Base-by-base conservation (phyloP, 1,140 invertebrate species). In the Acyrthosiphon pisum region DNA sequence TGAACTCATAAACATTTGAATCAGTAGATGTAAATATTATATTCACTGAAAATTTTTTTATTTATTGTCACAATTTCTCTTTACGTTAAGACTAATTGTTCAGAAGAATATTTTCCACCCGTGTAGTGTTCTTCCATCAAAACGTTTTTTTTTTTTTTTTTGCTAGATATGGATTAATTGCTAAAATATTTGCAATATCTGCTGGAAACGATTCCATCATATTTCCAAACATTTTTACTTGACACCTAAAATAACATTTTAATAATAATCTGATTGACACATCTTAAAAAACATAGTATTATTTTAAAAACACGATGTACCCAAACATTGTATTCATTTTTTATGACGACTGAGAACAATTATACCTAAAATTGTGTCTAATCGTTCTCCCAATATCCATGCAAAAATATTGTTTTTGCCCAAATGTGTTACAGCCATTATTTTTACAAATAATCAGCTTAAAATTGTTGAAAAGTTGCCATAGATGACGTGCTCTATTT, bases 201-300 rank as follows among this genome's bases (percentile, higher is more conserved):
- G 98, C 98, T 87, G 99, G 99, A 95, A 99, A 99, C 50, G 98
- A 99, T 93, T 99, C 95, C 98, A 99, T 99, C 97, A 99, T 98
- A 95, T 99, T 98, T 91, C 99, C 99, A 88, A 97, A 98, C 95
- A 99, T 97, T 95, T 98, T 98, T 1, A 99, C 98, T 95, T 98
- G 98, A 95, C 98, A 99, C 94, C 98, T 98, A 90, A 96, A 96
- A 94, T 90, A 94, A 84, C 50, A 92, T 89, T 93, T 50, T 60
- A 60, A 90, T 83, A 91, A 92, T 35, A 35, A 87, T 87, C 7
- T n/a, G n/a, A n/a, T n/a, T n/a, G 30, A n/a, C 30, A 88, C 8
- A 48, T 50, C 30, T 48, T 20, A 2, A 48, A 18, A n/a, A 41
- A 41, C 41, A 41, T 41, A 4, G 41, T 41, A 41, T 41, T 41